Evolutionary conservation across 2,113 vertebrate species (phyloP), one percentile per base, ranked within the genome.

Genomic region (Gnathonemus longibarbis): DNA sequence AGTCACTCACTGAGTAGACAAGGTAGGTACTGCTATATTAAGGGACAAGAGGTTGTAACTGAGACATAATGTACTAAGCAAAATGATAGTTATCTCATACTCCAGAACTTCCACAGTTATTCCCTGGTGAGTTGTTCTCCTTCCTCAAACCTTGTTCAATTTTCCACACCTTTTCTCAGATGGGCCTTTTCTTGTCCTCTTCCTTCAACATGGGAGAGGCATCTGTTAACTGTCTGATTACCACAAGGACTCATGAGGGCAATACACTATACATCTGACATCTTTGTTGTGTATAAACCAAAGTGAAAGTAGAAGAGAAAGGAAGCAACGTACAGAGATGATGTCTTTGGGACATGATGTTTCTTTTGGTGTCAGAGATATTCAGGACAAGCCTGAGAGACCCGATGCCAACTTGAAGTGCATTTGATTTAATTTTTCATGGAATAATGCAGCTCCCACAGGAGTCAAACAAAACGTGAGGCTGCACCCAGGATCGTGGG

Each of bases 21-120:
- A 42, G 31, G 35, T 39, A 39, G 31, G 35, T 42, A 19, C 48
- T 5, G 8, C 24, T 52, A 50, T 46, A 84, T 46, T 84, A 46
- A n/a, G 83, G 21, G 83, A 45, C 5, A 17, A 42, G 27, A 31
- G 5, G 77, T 17, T 31, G 11, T 19, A 17, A 11, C 31, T 83
- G 77, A 83, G 42, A 35, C 39, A 83, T 35, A 83, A 42, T 42
- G 35, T 19, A 21, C 77, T 21, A 83, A 83, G 5, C 77, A 42
- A 83, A 83, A 21, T 45, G 35, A 83, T 42, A 96, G 94, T 95
- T 94, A 95, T 93, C 94, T 94, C 93, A 94, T 94, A 95, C 94
- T 95, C 95, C 94, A 95, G 95, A 96, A 96, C 96, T 96, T 96
- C 95, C 94, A 94, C 95, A 96, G 95, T 96, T 95, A 96, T 95